A percentile compares a stretch with the other conserved stretches of the same genome.
phyloP scores from a whole-genome alignment of 1,140 invertebrate genomes.

The Heliconius congener region DNA sequence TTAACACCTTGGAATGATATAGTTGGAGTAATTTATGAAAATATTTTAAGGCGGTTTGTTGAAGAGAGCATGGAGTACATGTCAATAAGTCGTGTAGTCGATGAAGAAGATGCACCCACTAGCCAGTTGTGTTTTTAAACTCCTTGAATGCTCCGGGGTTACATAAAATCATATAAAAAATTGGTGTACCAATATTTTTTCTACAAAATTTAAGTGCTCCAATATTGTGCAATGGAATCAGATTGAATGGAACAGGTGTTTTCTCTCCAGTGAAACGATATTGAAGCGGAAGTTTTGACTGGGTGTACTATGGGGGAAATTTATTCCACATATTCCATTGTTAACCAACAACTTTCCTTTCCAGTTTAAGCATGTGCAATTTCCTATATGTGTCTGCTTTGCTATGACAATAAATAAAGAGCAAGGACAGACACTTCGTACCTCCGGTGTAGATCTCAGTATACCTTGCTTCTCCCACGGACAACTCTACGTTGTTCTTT shows the following conservation, averaged over 20 bases:
- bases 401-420: slow-evolving; percentile 82
- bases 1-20: too few relatives aligned
- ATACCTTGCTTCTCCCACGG: background rate
- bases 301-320: background rate
- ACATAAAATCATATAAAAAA: too few relatives aligned
- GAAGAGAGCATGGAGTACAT: too few relatives aligned
- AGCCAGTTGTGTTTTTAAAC: too few relatives aligned
- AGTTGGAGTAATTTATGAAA: too few relatives aligned
- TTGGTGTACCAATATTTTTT: too few relatives aligned
- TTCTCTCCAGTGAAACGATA: background rate
- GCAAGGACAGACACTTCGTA: slow-evolving; percentile 74
- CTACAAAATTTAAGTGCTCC: too few relatives aligned
- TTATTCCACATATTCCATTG: slow-evolving; percentile 1
- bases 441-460: background rate
- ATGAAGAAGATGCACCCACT: too few relatives aligned
- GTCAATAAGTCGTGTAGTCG: too few relatives aligned
- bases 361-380: background rate
- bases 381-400: slow-evolving; percentile 78
- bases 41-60: too few relatives aligned
- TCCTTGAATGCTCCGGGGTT: too few relatives aligned
- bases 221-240: too few relatives aligned
- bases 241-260: background rate
- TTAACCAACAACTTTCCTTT: background rate
- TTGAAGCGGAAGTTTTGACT: background rate
- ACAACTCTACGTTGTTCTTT: background rate